Base-by-base conservation (phyloP, 2,888 invertebrate genomes). In the Cephus sareptanus region DNA sequence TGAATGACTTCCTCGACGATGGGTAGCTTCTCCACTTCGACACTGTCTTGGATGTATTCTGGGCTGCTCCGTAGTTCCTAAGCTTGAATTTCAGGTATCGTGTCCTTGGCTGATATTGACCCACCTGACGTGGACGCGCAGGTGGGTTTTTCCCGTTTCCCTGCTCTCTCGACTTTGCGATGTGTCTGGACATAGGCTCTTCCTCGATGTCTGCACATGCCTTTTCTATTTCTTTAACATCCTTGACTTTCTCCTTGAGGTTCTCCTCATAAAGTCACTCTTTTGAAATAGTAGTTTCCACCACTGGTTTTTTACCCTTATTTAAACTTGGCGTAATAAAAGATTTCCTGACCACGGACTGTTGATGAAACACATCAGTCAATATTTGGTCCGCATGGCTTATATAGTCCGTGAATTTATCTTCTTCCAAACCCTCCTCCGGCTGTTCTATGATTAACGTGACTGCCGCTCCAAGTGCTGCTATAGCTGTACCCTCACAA, bases 231-330 rank as follows among this genome's bases (percentile, higher is more conserved):
- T 82, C 73, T 69, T 83, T 79, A 0, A 73, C 76, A 12, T 84
- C 83, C 56, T 82, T 84, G 0, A 85, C 37, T 23, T 81, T 77
- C 0, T 85, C 83, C 11, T 76, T 80, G 0, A 85, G 74, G 11
- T 83, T 77, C 4, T 78, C 37, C 3, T 80, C 80, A 33, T 82
- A 85, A 0, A 83, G 73, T 79, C 80, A 82, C 75, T 80, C 76
- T 75, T 76, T 69, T 1, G 79, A 78, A 4, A 79, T 31, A 23
- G 77, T 77, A 12, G 78, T 11, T 11, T 82, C 76, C 1, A 81
- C 74, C 11, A 77, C 34, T 37, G 81, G 70, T 37, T 30, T 71
- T 76, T 33, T n/a, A 71, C 13, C 37, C n/a, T 70, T 69, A 70
- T 37, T 35, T 71, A 15, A 13, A 35, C 35, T 35, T 35, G 35